Conservation (phyloP, 2,888 invertebrate genomes). For the Herminia tarsipennalis region DNA sequence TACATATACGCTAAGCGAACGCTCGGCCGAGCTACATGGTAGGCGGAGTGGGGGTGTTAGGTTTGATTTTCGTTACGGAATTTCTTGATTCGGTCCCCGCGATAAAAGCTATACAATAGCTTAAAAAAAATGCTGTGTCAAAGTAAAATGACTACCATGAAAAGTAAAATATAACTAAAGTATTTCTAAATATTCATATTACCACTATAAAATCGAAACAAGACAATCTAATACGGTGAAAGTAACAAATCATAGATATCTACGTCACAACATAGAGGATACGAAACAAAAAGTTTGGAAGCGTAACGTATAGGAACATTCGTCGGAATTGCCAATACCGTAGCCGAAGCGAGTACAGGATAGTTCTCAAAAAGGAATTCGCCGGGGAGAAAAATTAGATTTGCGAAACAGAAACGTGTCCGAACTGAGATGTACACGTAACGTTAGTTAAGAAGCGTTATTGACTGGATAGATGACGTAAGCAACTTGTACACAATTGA, state of each 20-base stretch:
- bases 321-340: conserved; percentile 72
- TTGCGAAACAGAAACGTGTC: conserved; percentile 78
- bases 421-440: conserved; percentile 45
- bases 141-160: no score
- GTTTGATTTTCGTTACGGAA: no score
- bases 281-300: conserved; percentile 41
- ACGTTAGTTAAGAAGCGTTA: conserved; percentile 44
- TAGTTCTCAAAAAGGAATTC: conserved; percentile 78
- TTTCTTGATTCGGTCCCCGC: no score
- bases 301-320: conserved; percentile 44
- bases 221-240: conserved; percentile 18
- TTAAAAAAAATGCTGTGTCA: no score
- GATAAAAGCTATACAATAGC: no score
- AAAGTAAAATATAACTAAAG: no score
- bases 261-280: conserved; percentile 27
- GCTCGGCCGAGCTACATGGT: no score
- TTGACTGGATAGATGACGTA: conserved; percentile 17
- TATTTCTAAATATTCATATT: neutral
- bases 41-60: no score
- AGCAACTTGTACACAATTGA: neutral
- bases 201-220: conserved; percentile 1
- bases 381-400: conserved; percentile 76
- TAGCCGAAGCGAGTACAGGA: conserved; percentile 56
- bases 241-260: conserved; percentile 31
- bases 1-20: no score